Conservation (phyloP, 2,797 vertebrate genomes). For the Amazona finschi region DNA sequence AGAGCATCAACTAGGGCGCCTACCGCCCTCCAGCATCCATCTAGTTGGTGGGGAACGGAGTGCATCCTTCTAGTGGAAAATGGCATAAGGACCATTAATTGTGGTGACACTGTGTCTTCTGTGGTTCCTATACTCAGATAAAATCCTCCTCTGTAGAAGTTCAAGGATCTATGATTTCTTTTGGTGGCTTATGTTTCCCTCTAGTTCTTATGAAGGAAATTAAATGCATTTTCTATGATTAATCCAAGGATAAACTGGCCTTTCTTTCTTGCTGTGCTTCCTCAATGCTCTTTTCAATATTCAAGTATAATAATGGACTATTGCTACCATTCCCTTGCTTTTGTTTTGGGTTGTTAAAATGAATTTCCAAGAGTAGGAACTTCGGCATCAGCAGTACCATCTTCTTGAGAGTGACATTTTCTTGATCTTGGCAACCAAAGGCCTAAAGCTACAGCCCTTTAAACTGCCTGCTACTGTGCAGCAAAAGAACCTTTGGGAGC, state of each 20-base stretch:
- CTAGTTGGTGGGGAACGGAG: background rate
- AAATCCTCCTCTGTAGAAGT: background rate
- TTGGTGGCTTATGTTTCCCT: background rate
- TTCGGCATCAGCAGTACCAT: conserved; percentile 40
- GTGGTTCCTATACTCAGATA: background rate
- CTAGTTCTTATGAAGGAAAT: background rate
- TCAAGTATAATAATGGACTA: background rate
- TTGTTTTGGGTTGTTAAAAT: conserved; percentile 6
- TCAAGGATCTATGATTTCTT: background rate
- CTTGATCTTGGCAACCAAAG: conserved; percentile 28
- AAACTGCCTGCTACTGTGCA: background rate
- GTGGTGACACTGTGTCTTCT: background rate
- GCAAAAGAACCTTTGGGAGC: background rate
- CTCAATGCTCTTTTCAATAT: background rate
- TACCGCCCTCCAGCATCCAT: background rate
- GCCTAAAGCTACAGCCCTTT: background rate
- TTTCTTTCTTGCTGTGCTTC: background rate
- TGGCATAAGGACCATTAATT: background rate
- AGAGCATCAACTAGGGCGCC: background rate
- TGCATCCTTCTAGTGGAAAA: background rate
- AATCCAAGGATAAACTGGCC: background rate
- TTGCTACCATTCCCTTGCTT: background rate
- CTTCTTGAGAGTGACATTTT: conserved; percentile 52
- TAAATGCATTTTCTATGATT: background rate
- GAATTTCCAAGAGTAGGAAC: conserved; percentile 24